Evolutionary conservation across 2,888 invertebrate genomes (phyloP).

Genomic region (Erebia epiphron): DNA sequence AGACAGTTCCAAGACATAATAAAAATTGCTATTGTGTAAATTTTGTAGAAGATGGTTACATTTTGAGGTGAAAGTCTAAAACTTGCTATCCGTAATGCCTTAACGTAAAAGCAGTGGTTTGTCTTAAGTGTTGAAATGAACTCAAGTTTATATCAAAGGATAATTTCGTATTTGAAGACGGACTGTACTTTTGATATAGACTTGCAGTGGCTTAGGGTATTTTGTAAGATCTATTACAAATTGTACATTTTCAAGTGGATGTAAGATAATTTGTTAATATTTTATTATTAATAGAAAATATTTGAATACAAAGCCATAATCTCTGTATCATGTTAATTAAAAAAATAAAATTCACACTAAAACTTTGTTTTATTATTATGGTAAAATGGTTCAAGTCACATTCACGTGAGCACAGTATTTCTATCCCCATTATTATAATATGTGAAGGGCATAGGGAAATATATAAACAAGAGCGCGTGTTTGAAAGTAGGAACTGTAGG

Average conservation of each 20-base stretch:
- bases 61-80: conserved; percentile 13
- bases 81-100: conserved; percentile 58
- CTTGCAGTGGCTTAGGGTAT: conserved; percentile 66
- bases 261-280: conserved; percentile 83
- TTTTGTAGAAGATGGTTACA: conserved; percentile 46
- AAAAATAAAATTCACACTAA: conserved; percentile 75
- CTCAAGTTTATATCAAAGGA: conserved; percentile 55
- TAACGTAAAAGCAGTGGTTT: conserved; percentile 60
- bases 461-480: no score
- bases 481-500: no score
- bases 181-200: conserved; percentile 48
- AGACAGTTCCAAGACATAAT: conserved; percentile 26
- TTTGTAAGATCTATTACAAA: conserved; percentile 78
- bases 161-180: conserved; percentile 32
- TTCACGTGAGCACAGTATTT: no score
- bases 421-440: no score
- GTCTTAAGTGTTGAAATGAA: conserved; percentile 64
- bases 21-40: conserved; percentile 48
- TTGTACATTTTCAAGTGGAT: conserved; percentile 81
- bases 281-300: conserved; percentile 79
- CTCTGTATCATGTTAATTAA: conserved; percentile 82
- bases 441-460: no score
- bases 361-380: background rate
- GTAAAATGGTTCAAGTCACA: no score
- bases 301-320: conserved; percentile 82